Conservation (phyloP, 2,113 vertebrate genomes). For the Benitochromis conjunctus region DNA sequence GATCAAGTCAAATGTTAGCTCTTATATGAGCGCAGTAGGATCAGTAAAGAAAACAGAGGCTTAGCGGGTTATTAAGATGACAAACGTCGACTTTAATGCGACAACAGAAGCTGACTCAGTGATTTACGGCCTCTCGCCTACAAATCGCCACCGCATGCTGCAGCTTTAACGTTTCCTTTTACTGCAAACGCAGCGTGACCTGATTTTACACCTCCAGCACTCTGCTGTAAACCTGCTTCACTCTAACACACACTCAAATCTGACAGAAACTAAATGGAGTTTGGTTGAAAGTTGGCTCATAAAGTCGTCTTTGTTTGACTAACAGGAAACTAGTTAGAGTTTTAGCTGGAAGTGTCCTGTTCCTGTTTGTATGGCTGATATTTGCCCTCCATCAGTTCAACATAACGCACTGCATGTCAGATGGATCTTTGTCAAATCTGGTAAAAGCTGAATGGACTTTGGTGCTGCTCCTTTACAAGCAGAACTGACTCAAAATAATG, state of each 20-base stretch:
- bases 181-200: background rate
- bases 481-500: too few species aligned
- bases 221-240: background rate
- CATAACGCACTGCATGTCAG: too few species aligned
- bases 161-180: background rate
- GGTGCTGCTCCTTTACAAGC: too few species aligned
- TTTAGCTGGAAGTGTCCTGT: background rate
- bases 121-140: background rate
- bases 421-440: too few species aligned
- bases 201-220: background rate
- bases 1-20: background rate
- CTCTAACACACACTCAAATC: background rate
- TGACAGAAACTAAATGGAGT: background rate
- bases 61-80: background rate
- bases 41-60: background rate
- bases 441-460: too few species aligned
- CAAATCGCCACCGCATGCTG: background rate
- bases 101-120: background rate
- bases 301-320: background rate
- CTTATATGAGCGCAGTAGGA: background rate
- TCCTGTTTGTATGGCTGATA: background rate
- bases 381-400: too few species aligned
- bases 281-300: background rate
- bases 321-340: background rate
- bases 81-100: background rate